Evolutionary conservation across 2,797 vertebrate species (phyloP).

Genomic region (Microctenopoma stevenorrisi): DNA sequence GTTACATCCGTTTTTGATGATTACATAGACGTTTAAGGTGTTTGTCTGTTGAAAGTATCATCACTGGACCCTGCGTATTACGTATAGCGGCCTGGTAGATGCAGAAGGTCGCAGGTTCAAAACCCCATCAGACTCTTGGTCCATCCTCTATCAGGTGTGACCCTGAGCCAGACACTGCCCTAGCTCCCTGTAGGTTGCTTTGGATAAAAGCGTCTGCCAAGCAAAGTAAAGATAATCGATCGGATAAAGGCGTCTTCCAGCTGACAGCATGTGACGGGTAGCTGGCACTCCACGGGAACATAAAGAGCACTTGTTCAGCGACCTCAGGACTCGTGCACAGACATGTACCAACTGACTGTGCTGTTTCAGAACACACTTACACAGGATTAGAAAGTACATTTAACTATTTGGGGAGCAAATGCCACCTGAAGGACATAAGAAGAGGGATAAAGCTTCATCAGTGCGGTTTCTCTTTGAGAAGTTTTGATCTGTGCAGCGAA

Average conservation of each 20-base stretch:
- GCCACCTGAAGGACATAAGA: constrained; percentile 27
- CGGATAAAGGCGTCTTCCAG: neutral
- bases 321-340: constrained; percentile 44
- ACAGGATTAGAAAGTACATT: constrained; percentile 37
- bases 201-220: no score
- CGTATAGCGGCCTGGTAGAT: no score
- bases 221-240: no score
- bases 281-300: constrained; percentile 5
- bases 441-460: constrained; percentile 21
- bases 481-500: constrained; percentile 16
- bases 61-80: no score
- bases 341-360: constrained; percentile 48
- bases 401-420: constrained; percentile 55
- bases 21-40: no score
- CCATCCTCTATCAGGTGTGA: no score
- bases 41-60: no score
- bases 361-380: constrained; percentile 46
- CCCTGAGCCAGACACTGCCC: no score
- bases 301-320: constrained; percentile 46
- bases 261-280: constrained; percentile 7
- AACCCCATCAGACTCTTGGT: no score
- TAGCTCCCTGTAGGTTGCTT: no score
- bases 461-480: constrained; percentile 14
- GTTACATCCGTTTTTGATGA: no score
- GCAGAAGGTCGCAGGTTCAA: no score